phyloP scores from a whole-genome alignment of 2,888 invertebrate species.

The Agrochola macilenta region DNA sequence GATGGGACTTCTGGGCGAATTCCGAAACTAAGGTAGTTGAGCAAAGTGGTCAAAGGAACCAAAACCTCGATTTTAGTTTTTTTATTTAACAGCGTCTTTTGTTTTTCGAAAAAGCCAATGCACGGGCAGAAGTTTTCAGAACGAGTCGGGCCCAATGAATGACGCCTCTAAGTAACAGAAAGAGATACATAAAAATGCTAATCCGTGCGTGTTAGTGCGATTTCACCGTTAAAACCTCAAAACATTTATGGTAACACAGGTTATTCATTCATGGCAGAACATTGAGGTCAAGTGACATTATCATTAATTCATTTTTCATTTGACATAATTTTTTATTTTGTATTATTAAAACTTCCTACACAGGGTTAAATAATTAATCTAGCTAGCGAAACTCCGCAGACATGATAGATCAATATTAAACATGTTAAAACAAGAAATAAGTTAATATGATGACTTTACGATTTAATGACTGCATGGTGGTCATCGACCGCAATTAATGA shows the following conservation, averaged over 20 bases:
- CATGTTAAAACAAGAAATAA: too few species aligned
- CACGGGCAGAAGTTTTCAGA: not conserved
- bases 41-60: not conserved
- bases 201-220: conserved; percentile 23
- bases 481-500: too few species aligned
- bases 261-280: not conserved
- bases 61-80: too few species aligned
- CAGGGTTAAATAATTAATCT: not conserved
- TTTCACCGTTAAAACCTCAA: not conserved
- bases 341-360: not conserved
- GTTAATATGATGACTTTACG: too few species aligned
- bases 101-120: not conserved
- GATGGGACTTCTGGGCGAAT: not conserved
- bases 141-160: not conserved
- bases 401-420: too few species aligned
- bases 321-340: not conserved
- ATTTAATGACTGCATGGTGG: too few species aligned
- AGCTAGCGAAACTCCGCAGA: too few species aligned
- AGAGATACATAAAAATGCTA: conserved; percentile 4
- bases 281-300: not conserved
- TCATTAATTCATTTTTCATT: not conserved
- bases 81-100: not conserved
- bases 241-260: not conserved
- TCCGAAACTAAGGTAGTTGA: not conserved
- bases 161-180: conserved; percentile 11